Evolutionary conservation across 2,113 vertebrate species (phyloP), one percentile per base, ranked within the genome.

Genomic region (Vidua macroura): DNA sequence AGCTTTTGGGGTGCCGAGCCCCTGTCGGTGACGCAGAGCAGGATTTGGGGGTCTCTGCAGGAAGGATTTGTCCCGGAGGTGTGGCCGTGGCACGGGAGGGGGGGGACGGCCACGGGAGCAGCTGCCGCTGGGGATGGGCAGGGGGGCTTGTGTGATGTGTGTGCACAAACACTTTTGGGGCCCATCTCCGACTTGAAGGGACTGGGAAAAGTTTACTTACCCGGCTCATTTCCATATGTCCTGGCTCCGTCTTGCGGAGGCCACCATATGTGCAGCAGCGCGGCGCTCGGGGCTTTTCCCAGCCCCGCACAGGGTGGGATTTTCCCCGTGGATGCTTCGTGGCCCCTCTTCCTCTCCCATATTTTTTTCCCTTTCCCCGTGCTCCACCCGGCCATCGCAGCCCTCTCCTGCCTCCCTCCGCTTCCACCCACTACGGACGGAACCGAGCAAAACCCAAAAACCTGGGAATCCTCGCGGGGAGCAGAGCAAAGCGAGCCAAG

Each of bases 11-110:
- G 37, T 7, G 4, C 49, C 0, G 12, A 59, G 25, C 30, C 25
- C 28, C 33, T 2, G 1, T 0, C 1, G 16, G 4, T 20, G 12
- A 1, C 28, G 23, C 5, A 0, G 7, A 18, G 22, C 5, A 0
- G 56, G 59, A 1, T 67, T 82, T 79, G 2, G 75, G 58, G 31
- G 35, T 13, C 20, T 3, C 9, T 15, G 14, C 15, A 44, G 19
- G 82, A 63, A 10, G 4, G 11, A 0, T 33, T 81, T 62, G 37
- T 10, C 44, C 24, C 5, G 1, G 23, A 0, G 1, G 8, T 41
- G 41, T 41, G 41, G 41, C 41, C 41, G 41, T 41, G 41, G 41
- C 41, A 41, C 41, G 11, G 41, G 13, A 13, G 10, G 19, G 11
- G 2, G 11, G 2, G 4, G 39, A 51, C 1, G 39, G 58, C 25